A percentile compares a stretch with the other conserved stretches of the same genome.
phyloP scores from a whole-genome alignment of 2,113 vertebrate genomes.

The Erythrocebus patas region DNA sequence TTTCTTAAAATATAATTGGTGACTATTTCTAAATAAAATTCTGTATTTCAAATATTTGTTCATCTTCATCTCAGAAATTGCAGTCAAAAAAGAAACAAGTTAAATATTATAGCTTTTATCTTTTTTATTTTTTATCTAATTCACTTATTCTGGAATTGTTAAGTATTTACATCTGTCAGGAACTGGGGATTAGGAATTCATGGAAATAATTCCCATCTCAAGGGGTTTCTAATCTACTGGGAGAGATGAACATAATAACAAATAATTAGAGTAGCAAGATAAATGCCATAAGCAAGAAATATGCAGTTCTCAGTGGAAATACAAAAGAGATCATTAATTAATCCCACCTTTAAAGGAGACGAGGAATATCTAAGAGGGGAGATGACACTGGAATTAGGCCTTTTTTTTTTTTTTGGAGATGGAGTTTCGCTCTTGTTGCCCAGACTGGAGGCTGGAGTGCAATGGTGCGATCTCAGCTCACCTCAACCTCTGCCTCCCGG shows the following conservation, averaged over 20 bases:
- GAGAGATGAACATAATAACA: not conserved
- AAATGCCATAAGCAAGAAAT: not conserved
- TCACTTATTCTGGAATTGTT: not conserved
- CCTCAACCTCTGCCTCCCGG: too few species aligned
- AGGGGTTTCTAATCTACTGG: not conserved
- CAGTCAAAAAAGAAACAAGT: not conserved
- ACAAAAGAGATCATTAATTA: not conserved
- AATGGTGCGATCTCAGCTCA: too few species aligned
- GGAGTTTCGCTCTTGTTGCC: too few species aligned
- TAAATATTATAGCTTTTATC: not conserved
- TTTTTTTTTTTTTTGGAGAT: too few species aligned
- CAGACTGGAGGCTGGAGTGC: too few species aligned
- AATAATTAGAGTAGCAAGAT: not conserved
- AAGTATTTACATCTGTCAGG: not conserved
- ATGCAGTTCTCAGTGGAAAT: not conserved
- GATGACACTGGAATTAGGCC: not conserved
- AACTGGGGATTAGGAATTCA: not conserved
- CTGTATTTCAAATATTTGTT: conserved; percentile 53
- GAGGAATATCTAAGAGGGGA: not conserved
- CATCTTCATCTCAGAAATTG: not conserved
- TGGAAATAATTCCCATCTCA: not conserved
- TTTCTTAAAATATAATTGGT: conserved; percentile 19
- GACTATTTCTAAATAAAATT: conserved; percentile 20
- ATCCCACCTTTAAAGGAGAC: not conserved
- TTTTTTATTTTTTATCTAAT: not conserved